Conservation (phyloP, 2,797 vertebrate genomes). For the Nannoperca australis region DNA sequence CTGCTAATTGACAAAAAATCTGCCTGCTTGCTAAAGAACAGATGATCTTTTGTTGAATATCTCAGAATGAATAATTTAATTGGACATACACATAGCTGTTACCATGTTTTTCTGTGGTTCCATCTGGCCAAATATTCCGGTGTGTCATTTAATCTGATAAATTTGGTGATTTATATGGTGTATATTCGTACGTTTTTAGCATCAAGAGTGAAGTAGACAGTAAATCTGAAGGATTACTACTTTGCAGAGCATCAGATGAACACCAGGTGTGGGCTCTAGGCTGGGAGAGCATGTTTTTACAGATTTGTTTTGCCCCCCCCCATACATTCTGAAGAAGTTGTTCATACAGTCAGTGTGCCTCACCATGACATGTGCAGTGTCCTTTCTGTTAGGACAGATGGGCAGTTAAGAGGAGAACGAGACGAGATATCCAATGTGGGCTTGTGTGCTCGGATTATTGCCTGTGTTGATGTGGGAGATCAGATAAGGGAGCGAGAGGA, state of each 20-base stretch:
- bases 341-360: background rate
- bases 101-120: background rate
- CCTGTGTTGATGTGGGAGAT: conserved; percentile 10
- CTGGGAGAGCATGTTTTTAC: background rate
- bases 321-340: background rate
- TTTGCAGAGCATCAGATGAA: background rate
- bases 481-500: background rate
- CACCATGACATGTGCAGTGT: background rate
- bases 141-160: background rate
- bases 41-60: conserved; percentile 23
- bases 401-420: background rate
- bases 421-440: background rate
- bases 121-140: background rate
- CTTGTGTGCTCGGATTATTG: conserved; percentile 11
- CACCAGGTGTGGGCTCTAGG: background rate
- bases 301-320: background rate
- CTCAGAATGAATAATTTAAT: conserved; percentile 39
- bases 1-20: background rate
- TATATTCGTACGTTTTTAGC: background rate
- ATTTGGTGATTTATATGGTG: background rate
- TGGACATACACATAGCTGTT: background rate
- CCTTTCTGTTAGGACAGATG: background rate
- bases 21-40: background rate
- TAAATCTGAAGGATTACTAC: background rate
- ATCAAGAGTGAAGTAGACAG: background rate